Base-by-base conservation (phyloP, 2,888 invertebrate species). In the Mythimna lalbum region DNA sequence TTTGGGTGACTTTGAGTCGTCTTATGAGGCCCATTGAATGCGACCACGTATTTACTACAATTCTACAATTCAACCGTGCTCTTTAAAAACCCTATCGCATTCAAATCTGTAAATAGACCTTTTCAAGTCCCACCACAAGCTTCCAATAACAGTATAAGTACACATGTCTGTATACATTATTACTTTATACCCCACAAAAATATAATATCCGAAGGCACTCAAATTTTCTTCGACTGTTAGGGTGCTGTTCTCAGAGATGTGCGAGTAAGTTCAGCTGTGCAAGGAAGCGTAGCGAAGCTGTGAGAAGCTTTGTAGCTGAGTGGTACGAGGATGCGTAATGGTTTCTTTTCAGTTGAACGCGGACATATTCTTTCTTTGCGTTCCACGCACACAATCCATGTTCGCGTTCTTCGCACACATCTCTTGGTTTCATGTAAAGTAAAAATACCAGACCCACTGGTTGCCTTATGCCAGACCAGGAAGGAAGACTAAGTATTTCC, bases 141-240 rank as follows among this genome's bases (percentile, higher is more conserved):
- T 53, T 17, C 27, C 49, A 21, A 55, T 39, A 53, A 49, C 55
- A 43, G 6, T 47, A 39, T 21, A 53, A n/a, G 47, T n/a, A 56
- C 1, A 55, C 21, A 61, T 31, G n/a, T 17, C 56, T 47, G 31
- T 59, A 23, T 17, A 73, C 5, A 73, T 76, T 76, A 78, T 78
- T 78, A 55, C 73, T 78, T 78, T 78, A 73, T 73, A 63, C 14
- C 49, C 50, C 52, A 76, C 76, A 76, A 76, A 76, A 76, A 76
- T 78, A 78, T 76, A 78, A 78, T 73, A 76, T 56, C 52, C 57
- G 17, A 74, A 73, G 57, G 65, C 83, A 83, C 81, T 81, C 76
- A 76, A 82, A 83, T 83, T 82, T 82, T 76, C 81, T 77, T 76
- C 64, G 66, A 69, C 69, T 76, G 72, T 69, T 64, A 71, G n/a